Base-by-base conservation (phyloP, 35 echinoderm and acorn worm genomes). In the Apostichopus californicus region DNA sequence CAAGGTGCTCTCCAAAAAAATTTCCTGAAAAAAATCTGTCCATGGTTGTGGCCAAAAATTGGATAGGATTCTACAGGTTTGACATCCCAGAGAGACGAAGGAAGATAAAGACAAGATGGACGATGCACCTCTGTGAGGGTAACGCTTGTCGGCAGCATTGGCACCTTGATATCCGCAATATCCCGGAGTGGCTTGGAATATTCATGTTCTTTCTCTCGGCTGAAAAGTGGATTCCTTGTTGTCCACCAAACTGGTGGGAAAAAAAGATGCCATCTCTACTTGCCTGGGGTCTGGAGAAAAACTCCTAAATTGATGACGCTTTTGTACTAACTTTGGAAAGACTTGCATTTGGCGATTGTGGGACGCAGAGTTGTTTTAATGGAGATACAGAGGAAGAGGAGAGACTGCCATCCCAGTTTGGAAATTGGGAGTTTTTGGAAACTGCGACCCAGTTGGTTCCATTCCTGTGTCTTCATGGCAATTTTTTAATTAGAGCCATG, bases 41-140 rank as follows among this genome's bases (percentile, higher is more conserved):
- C 17, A 72, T 72, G 86, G 25, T 13, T 89, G 71, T 89, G 60
- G 64, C 86, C 64, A 63, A 59, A 24, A 87, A 65, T 11, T 87
- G 86, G 86, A 59, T 87, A 87, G 86, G 86, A 64, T 24, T 87
- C 86, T 87, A 59, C 86, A 87, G 86, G 86, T 87, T 71, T 13
- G 34, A 46, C 34, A 46, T 46, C 34, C 34, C 34, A 46, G 34
- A 46, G 34, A 46, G 34, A 46, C 34, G 34, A 34, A 78, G 20
- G 77, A 55, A 15, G 34, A 81, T 34, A 6, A 54, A 54, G 9
- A 13, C 4, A 55, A 9, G 23, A 28, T 9, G 22, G 10, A 81
- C 28, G 78, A 34, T 75, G 14, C 71, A 20, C 71, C 71, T 75
- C 13, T 75, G 71, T 13, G n/a, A 75, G 15, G 17, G 17, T 61